Evolutionary conservation across 2,113 vertebrate species (phyloP), one percentile per base, ranked within the genome.

Genomic region (Taxidea taxus): DNA sequence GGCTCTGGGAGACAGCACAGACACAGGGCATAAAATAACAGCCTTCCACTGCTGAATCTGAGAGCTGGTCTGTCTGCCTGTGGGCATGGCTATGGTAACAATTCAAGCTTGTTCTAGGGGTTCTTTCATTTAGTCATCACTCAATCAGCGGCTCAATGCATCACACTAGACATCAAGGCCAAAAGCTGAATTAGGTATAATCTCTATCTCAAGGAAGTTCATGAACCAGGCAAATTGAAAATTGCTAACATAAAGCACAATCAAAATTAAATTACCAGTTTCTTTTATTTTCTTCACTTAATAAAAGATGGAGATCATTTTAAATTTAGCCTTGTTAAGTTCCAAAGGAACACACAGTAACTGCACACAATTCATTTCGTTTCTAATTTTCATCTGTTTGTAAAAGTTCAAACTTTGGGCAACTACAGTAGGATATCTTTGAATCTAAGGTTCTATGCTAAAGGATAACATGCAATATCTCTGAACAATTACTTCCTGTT

Each of bases 381-480:
- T 37, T 96, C 85, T 84, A 90, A 96, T 96, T 94, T 92, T 92
- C 88, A 94, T 92, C 96, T 95, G 91, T 91, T 94, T 82, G 90
- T 95, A 97, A 82, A 94, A 96, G 95, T 97, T 97, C 93, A 97
- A 88, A 91, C 94, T 88, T 49, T 15, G 78, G 96, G 77, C 97
- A 94, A 72, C n/a, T 83, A 37, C 96, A 95, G 93, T 56, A 92
- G 95, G 88, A 97, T 95, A 91, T 94, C 87, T 91, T 86, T 95
- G 96, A 95, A 89, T 34, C 5, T 34, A 68, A 95, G 96, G 96
- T 86, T 78, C 5, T 34, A 82, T 4, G 94, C 88, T 96, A 96
- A 96, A 75, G n/a, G 58, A 31, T 21, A 92, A 47, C 34, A 66
- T 47, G 77, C 31, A 62, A 75, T 16, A 56, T 66, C 54, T 90